Evolutionary conservation across 2,888 invertebrate species (phyloP).

Genomic region (Chrysomela aeneicollis): DNA sequence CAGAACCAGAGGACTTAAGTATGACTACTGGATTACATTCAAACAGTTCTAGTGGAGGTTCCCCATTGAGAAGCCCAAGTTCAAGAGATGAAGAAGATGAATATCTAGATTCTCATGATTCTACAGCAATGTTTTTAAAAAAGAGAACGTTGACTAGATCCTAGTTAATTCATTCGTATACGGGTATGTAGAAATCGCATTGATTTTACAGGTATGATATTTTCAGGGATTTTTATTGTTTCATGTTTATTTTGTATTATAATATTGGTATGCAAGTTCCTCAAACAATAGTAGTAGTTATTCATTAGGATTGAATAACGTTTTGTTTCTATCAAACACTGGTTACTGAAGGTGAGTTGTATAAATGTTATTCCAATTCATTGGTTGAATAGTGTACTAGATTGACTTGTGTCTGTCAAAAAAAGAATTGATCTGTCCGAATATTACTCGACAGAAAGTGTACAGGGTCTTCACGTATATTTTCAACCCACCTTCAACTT

Average conservation of each 20-base stretch:
- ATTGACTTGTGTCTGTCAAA: too few species aligned
- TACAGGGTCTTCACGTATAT: too few species aligned
- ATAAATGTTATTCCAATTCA: background rate
- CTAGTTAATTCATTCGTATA: constrained; percentile 49
- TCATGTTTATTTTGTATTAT: constrained; percentile 47
- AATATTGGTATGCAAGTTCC: constrained; percentile 61
- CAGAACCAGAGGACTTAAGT: constrained; percentile 90
- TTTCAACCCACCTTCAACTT: too few species aligned
- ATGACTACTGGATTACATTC: constrained; percentile 68
- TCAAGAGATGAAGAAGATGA: constrained; percentile 63
- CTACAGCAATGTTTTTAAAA: constrained; percentile 64
- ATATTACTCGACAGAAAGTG: too few species aligned
- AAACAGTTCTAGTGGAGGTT: constrained; percentile 63
- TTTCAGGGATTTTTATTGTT: constrained; percentile 50
- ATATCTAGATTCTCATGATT: constrained; percentile 65
- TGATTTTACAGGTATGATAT: constrained; percentile 33
- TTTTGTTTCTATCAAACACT: constrained; percentile 40
- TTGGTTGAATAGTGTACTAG: too few species aligned
- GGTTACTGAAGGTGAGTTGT: constrained; percentile 29
- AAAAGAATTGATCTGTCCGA: too few species aligned
- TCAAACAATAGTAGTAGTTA: constrained; percentile 50
- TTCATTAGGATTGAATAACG: constrained; percentile 41
- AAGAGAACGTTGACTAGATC: constrained; percentile 51
- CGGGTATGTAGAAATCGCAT: constrained; percentile 45
- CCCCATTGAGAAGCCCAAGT: constrained; percentile 61